Percentiles rank a stretch among this genome's conserved stretches.
phyloP scores from a whole-genome alignment of 2,888 invertebrate genomes.

The Plemyria rubiginata region DNA sequence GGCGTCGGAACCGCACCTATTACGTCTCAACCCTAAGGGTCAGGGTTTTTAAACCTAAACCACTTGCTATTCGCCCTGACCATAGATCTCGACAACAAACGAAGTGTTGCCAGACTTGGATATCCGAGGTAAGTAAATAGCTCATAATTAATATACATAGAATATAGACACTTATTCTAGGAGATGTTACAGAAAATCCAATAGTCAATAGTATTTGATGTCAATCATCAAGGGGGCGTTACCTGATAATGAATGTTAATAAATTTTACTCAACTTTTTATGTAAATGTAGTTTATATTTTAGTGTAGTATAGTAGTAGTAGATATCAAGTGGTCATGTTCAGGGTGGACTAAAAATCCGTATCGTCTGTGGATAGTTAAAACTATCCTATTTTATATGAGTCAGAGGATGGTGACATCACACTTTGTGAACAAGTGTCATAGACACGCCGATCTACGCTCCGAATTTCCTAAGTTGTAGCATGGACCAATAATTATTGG shows the following conservation, averaged over 20 bases:
- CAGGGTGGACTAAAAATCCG: not conserved
- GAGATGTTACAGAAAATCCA: not conserved
- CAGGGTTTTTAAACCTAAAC: too few relatives aligned
- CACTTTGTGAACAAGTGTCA: not conserved
- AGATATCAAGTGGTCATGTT: not conserved
- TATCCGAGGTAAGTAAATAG: not conserved
- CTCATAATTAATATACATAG: too few relatives aligned
- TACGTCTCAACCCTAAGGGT: too few relatives aligned
- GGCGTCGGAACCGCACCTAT: too few relatives aligned
- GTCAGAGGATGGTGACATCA: conserved; percentile 2
- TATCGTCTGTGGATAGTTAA: not conserved
- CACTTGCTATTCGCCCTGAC: too few relatives aligned
- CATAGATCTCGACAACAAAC: too few relatives aligned
- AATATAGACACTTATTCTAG: not conserved
- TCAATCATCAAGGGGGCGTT: conserved; percentile 2
- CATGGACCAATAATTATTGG: too few relatives aligned
- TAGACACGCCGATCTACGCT: not conserved
- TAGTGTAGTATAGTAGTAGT: not conserved
- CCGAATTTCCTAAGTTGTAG: too few relatives aligned
- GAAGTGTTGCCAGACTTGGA: too few relatives aligned
- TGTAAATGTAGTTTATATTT: not conserved
- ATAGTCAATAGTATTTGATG: conserved; percentile 1
- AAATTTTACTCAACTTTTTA: not conserved
- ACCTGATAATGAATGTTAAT: not conserved
- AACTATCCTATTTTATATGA: not conserved